phyloP scores from a whole-genome alignment of 2,888 invertebrate genomes.

The Yponomeuta malinellus region DNA sequence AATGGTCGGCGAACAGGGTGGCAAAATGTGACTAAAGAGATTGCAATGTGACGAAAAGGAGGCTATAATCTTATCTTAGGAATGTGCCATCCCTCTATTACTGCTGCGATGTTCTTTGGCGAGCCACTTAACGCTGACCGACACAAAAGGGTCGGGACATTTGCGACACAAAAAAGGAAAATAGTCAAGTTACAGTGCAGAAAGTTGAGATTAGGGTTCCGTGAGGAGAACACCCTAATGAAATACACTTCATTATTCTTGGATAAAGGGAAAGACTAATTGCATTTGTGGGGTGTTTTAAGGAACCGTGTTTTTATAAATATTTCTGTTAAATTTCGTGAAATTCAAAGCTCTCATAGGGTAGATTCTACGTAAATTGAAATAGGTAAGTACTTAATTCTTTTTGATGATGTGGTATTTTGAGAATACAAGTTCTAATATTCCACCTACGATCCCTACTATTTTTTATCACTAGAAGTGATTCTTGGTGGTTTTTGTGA shows the following conservation, averaged over 20 bases:
- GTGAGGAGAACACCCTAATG: neutral
- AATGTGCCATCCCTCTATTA: constrained; percentile 57
- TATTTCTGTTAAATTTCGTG: too few relatives aligned
- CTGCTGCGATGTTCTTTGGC: constrained; percentile 39
- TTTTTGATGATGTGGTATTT: too few relatives aligned
- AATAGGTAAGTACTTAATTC: too few relatives aligned
- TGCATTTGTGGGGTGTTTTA: too few relatives aligned
- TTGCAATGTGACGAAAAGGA: constrained; percentile 49
- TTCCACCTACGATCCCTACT: neutral
- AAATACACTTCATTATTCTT: neutral
- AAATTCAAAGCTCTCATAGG: too few relatives aligned
- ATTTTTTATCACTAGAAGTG: neutral
- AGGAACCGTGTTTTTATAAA: too few relatives aligned
- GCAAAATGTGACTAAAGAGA: constrained; percentile 48
- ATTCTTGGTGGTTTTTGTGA: neutral
- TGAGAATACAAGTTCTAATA: neutral
- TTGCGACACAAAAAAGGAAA: constrained; percentile 18
- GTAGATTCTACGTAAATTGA: too few relatives aligned
- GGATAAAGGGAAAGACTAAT: too few relatives aligned
- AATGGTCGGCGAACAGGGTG: neutral
- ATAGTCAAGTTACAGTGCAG: neutral
- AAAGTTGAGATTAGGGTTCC: neutral
- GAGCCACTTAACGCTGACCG: constrained; percentile 59
- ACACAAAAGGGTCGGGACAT: constrained; percentile 40
- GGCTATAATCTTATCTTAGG: constrained; percentile 62